Percentiles rank a stretch among this genome's conserved stretches.
These are phyloP conservation scores for Macrophya annulata DNA, from an alignment of 2,888 invertebrate genomes.

Conservation along the genomic window DNA sequence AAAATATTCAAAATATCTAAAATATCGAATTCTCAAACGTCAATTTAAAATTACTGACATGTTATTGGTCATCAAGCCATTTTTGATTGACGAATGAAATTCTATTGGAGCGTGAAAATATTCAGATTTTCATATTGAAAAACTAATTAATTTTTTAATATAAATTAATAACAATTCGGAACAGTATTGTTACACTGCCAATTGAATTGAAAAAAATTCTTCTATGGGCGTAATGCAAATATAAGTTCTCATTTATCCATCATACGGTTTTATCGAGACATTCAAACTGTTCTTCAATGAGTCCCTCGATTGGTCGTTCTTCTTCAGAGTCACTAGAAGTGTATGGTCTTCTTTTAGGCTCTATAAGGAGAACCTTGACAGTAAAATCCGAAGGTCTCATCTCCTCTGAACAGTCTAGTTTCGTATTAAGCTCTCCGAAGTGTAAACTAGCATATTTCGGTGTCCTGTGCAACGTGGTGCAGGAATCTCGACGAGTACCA, in stretches of 20 bases:
- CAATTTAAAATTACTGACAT: too few species aligned
- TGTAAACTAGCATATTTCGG: conserved; percentile 62
- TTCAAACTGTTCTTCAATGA: neutral
- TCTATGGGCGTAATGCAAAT: neutral
- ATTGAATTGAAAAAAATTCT: neutral
- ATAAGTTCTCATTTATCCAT: neutral
- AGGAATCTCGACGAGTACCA: neutral
- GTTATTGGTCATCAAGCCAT: too few species aligned
- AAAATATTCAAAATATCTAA: too few species aligned
- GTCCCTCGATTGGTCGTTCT: conserved; percentile 11
- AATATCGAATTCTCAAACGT: too few species aligned
- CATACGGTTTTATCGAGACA: neutral
- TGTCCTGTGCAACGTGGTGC: conserved; percentile 61
- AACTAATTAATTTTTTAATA: too few species aligned
- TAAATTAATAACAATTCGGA: too few species aligned
- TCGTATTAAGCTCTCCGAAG: conserved; percentile 57
- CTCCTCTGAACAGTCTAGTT: neutral
- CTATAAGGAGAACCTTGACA: conserved; percentile 61
- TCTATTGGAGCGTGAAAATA: too few species aligned
- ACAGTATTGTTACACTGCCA: too few species aligned
- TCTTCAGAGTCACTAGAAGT: conserved; percentile 63
- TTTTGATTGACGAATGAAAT: too few species aligned
- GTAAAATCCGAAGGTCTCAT: conserved; percentile 37
- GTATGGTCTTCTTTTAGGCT: conserved; percentile 57
- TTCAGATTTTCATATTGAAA: too few species aligned